These are phyloP conservation scores for Drosophila ananassae DNA, from an alignment of 1,140 invertebrate species.

Conservation along the genomic window DNA sequence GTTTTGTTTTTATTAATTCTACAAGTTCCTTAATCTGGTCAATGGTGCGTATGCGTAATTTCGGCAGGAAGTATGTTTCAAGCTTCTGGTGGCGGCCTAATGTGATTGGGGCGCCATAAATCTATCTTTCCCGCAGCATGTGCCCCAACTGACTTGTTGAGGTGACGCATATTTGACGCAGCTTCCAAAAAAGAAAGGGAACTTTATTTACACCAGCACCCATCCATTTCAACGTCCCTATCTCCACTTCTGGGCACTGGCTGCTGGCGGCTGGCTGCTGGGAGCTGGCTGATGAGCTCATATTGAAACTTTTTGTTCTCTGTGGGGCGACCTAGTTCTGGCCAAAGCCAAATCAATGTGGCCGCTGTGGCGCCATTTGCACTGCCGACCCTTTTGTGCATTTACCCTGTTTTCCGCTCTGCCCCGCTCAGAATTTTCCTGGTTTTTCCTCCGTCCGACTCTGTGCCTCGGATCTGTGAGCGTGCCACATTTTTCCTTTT, in stretches of 20 bases:
- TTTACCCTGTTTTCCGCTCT: slow-evolving; percentile 31
- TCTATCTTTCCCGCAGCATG: slow-evolving; percentile 34
- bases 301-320: slow-evolving; percentile 75
- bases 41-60: slow-evolving; percentile 39
- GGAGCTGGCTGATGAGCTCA: slow-evolving; percentile 68
- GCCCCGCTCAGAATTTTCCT: slow-evolving; percentile 48
- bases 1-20: too few species aligned
- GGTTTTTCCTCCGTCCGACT: slow-evolving; percentile 18
- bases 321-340: slow-evolving; percentile 70
- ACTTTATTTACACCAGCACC: slow-evolving; percentile 32
- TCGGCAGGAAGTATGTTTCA: slow-evolving; percentile 54
- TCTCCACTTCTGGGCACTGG: slow-evolving; percentile 5
- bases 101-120: slow-evolving; percentile 64
- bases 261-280: slow-evolving; percentile 25
- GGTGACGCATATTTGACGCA: slow-evolving; percentile 68
- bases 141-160: slow-evolving; percentile 45
- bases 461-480: slow-evolving; percentile 1
- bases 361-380: slow-evolving; percentile 75
- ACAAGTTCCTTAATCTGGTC: too few species aligned
- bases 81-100: slow-evolving; percentile 61
- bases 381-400: slow-evolving; percentile 72
- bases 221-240: slow-evolving; percentile 4
- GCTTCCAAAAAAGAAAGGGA: slow-evolving; percentile 36
- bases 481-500: slow-evolving; percentile 12
- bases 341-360: slow-evolving; percentile 76